Conservation (phyloP, 1,140 invertebrate species). For the Temnothorax curvispinosus region DNA sequence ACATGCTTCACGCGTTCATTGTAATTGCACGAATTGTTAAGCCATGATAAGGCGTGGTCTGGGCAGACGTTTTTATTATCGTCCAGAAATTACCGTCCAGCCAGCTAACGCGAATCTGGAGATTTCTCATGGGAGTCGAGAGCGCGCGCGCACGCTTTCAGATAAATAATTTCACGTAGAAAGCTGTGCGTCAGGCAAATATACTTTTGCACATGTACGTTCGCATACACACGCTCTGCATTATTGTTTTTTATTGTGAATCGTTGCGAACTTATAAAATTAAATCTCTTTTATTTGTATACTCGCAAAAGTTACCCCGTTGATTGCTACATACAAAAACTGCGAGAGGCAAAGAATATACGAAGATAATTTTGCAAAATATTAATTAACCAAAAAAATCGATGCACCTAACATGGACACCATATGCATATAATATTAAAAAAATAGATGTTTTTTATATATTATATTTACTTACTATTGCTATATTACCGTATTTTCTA, state of each 20-base stretch:
- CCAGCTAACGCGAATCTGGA: constrained; percentile 55
- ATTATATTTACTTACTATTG: not conserved
- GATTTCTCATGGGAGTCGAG: constrained; percentile 44
- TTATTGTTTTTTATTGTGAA: constrained; percentile 44
- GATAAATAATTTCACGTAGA: constrained; percentile 60
- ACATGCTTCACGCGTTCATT: constrained; percentile 34
- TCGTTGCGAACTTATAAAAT: constrained; percentile 23
- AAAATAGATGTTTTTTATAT: not conserved
- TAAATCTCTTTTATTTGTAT: constrained; percentile 40
- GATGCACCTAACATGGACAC: not conserved
- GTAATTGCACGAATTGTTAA: constrained; percentile 45
- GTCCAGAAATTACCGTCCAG: constrained; percentile 51
- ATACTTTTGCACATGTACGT: not conserved
- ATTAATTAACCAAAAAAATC: not conserved
- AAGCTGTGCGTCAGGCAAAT: constrained; percentile 47
- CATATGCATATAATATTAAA: not conserved
- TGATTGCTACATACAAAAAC: not conserved
- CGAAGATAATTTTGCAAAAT: not conserved
- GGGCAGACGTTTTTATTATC: constrained; percentile 59
- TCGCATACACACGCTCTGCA: not conserved
- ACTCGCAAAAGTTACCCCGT: not conserved
- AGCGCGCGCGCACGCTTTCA: constrained; percentile 12
- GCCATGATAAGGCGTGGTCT: constrained; percentile 55
- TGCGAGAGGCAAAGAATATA: not conserved
- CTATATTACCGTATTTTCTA: not conserved